These are phyloP conservation scores for Drosophila watanabei DNA, from an alignment of 1,140 invertebrate species.

Conservation along the genomic window DNA sequence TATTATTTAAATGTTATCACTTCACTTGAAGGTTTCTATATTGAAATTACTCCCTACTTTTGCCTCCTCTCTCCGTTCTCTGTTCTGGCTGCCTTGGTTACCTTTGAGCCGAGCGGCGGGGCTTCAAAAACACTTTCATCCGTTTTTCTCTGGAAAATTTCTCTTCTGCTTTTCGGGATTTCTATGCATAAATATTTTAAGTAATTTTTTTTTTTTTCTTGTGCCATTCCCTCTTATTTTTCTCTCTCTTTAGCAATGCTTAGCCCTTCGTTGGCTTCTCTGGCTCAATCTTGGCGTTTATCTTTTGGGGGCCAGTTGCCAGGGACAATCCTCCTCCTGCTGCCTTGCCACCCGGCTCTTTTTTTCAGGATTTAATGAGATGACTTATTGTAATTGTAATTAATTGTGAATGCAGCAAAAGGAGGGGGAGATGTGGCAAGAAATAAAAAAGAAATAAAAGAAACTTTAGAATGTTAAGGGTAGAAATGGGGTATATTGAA, in stretches of 20 bases:
- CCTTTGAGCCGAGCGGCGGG: conserved; percentile 51
- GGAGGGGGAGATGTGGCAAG: neutral
- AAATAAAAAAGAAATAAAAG: neutral
- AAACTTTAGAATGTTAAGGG: neutral
- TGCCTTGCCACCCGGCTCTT: neutral
- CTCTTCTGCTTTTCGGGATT: conserved; percentile 16
- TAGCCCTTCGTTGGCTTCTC: conserved; percentile 21
- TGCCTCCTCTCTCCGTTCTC: neutral
- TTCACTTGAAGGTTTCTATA: neutral
- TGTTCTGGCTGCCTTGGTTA: conserved; percentile 45
- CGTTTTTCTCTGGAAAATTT: conserved; percentile 84
- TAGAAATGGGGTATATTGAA: neutral
- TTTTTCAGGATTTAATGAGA: conserved; percentile 73
- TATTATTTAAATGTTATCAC: neutral
- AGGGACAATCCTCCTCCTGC: conserved; percentile 9
- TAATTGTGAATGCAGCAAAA: conserved; percentile 54
- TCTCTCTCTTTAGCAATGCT: neutral
- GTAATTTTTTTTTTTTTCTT: conserved; percentile 58
- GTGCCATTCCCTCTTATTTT: neutral
- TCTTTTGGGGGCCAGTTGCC: conserved; percentile 52
- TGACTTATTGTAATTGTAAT: conserved; percentile 85
- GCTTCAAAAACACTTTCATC: conserved; percentile 86
- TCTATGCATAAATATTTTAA: conserved; percentile 68
- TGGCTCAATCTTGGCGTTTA: conserved; percentile 32
- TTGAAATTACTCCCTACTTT: neutral